Base-by-base conservation (phyloP, 1,140 invertebrate species). In the Rhynchophorus ferrugineus region DNA sequence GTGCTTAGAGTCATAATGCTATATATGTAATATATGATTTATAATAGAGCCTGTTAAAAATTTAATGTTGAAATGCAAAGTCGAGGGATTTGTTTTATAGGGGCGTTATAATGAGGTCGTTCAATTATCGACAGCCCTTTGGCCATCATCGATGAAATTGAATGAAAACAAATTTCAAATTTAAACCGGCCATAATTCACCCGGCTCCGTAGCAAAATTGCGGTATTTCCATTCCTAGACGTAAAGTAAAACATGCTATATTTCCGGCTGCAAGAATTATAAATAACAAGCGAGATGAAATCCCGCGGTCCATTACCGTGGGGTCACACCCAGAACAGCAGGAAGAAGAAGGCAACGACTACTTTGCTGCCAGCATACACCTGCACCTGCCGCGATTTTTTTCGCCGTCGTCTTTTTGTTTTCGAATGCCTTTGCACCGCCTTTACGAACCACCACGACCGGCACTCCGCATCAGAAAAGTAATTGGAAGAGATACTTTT, bases 281-380 rank as follows among this genome's bases (percentile, higher is more conserved):
- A 55, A 55, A 55, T 49, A 55, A 55, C 46, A 42, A 37, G 21
- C 38, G 46, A 55, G 53, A 55, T 55, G 53, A 55, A 55, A 55
- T 49, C 53, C 53, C 42, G 47, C 42, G 35, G 53, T 44, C 33
- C 39, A 54, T 54, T 54, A 54, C 53, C 24, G 33, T 34, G 41
- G 34, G 46, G 53, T 55, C 53, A 55, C 53, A 55, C 53, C 53
- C 53, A 55, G 53, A 55, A 37, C 42, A 55, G 46, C 45, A 49
- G 46, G 53, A 49, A 55, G 47, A 49, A 49, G 47, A 43, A 38
- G 29, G 14, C 17, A 7, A 19, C 13, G 3, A 14, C 44, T 17
- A 37, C 18, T 44, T 36, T 45, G 46, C 53, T 55, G 53, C 53
- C 46, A 55, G 53, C 53, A 55, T 55, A 49, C 53, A 49, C 53